Conservation (phyloP, 2,113 vertebrate species). For the Chloebia gouldiae region DNA sequence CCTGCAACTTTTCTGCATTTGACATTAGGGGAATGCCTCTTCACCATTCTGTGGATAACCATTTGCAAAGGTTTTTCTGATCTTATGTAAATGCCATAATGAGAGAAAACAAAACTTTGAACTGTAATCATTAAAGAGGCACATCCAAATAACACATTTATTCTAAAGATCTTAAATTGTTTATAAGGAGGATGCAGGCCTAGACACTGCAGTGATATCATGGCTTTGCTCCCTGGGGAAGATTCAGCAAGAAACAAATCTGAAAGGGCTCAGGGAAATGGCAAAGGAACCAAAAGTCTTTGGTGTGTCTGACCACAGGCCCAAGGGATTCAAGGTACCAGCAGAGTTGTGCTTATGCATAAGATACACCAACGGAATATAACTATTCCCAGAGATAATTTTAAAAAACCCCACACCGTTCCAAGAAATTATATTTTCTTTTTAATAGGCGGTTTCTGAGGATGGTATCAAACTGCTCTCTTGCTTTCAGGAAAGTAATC, state of each 20-base stretch:
- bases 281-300: neutral
- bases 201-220: neutral
- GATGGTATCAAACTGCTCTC: neutral
- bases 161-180: neutral
- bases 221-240: neutral
- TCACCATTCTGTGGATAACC: neutral
- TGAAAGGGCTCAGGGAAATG: neutral
- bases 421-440: neutral
- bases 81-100: neutral
- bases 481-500: neutral
- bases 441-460: neutral
- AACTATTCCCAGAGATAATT: neutral
- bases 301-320: neutral
- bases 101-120: neutral
- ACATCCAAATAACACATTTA: neutral
- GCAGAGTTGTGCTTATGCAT: neutral
- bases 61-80: neutral
- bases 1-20: neutral
- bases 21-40: neutral
- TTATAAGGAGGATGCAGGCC: neutral
- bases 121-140: neutral
- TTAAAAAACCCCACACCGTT: rapidly evolving
- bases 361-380: neutral
- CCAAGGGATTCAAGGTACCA: neutral
- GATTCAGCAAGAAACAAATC: neutral